Percentiles rank a stretch among this genome's conserved stretches.
Evolutionary conservation across 2,113 vertebrate species (phyloP).

Genomic region (Excalfactoria chinensis): DNA sequence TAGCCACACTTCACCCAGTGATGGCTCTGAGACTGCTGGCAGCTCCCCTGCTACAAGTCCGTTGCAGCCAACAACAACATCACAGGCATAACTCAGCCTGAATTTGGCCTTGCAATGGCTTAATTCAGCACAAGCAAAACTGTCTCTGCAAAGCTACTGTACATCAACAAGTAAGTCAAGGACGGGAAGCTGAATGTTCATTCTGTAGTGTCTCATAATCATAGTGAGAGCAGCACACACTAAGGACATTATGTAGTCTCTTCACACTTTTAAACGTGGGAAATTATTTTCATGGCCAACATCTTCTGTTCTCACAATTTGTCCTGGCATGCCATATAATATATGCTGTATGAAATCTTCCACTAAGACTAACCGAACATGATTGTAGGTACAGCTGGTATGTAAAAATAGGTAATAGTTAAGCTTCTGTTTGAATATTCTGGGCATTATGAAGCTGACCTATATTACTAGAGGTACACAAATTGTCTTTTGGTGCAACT

Average conservation of each 20-base stretch:
- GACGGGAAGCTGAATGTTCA: background rate
- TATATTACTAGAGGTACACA: background rate
- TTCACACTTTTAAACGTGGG: background rate
- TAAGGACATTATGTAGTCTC: background rate
- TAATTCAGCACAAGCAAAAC: constrained; percentile 15
- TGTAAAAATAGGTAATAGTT: background rate
- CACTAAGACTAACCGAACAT: background rate
- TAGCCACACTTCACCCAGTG: background rate
- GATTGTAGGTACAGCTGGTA: background rate
- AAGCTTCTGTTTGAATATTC: background rate
- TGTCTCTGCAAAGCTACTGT: background rate
- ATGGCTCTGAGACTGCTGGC: background rate
- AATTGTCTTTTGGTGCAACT: background rate
- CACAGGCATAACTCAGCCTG: background rate
- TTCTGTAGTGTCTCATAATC: background rate
- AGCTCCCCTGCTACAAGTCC: background rate
- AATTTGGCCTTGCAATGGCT: background rate
- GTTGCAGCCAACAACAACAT: background rate
- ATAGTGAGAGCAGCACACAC: background rate
- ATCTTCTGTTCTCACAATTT: constrained; percentile 17
- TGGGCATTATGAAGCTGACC: background rate
- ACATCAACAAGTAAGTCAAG: background rate
- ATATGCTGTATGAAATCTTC: background rate
- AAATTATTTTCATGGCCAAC: constrained; percentile 39
- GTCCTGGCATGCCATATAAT: background rate